phyloP scores from a whole-genome alignment of 2,113 vertebrate species.

The Hemibagrus wyckioides region DNA sequence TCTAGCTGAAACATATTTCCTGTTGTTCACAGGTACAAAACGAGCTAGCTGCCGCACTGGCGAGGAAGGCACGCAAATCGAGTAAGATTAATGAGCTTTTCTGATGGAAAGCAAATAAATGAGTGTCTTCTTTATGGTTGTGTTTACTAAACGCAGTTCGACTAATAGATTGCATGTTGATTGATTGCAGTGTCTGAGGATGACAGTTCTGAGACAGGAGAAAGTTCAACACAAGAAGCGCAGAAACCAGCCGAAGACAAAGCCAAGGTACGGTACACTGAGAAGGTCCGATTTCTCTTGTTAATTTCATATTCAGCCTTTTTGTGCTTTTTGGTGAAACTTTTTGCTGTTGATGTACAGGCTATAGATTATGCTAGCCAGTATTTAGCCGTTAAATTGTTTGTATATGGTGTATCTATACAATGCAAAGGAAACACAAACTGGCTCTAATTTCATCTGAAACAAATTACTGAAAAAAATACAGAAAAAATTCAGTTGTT shows the following conservation, averaged over 20 bases:
- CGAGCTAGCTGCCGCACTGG: slow-evolving; percentile 91
- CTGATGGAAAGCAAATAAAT: background rate
- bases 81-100: slow-evolving; percentile 76
- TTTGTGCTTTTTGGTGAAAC: background rate
- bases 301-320: background rate
- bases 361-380: background rate
- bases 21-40: slow-evolving; percentile 83
- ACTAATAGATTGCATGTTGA: slow-evolving; percentile 27
- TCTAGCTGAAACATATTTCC: background rate
- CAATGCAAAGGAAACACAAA: no score
- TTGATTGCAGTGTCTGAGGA: slow-evolving; percentile 73
- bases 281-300: background rate
- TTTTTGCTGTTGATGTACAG: background rate
- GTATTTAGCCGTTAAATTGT: background rate
- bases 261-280: slow-evolving; percentile 64
- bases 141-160: slow-evolving; percentile 16
- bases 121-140: background rate
- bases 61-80: slow-evolving; percentile 91
- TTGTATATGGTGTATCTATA: background rate
- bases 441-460: no score
- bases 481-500: background rate
- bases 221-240: slow-evolving; percentile 63
- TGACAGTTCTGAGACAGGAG: slow-evolving; percentile 67
- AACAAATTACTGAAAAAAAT: background rate
- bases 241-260: slow-evolving; percentile 68